Evolutionary conservation across 1,140 invertebrate genomes (phyloP).

Genomic region (Heterodera carotae): DNA sequence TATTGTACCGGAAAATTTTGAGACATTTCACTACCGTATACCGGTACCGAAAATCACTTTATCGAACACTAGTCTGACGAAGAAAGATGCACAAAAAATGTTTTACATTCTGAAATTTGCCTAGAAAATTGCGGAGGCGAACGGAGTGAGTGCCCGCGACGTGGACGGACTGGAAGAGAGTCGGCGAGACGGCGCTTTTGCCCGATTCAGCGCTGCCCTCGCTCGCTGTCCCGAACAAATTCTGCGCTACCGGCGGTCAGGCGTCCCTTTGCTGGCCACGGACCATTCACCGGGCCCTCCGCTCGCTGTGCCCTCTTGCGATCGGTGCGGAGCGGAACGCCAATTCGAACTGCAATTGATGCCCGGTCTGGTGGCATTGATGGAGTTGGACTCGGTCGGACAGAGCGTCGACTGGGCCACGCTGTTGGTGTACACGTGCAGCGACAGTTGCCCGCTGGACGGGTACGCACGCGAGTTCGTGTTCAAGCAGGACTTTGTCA

Average conservation of each 20-base stretch:
- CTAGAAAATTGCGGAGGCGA: slow-evolving; percentile 20
- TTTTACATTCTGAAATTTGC: neutral
- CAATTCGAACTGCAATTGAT: slow-evolving; percentile 73
- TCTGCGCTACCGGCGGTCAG: slow-evolving; percentile 75
- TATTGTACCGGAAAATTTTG: too few relatives aligned
- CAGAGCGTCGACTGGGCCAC: slow-evolving; percentile 83
- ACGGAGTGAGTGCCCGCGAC: slow-evolving; percentile 26
- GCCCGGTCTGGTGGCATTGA: slow-evolving; percentile 81
- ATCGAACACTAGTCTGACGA: too few relatives aligned
- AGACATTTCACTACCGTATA: too few relatives aligned
- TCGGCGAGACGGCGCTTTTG: slow-evolving; percentile 34
- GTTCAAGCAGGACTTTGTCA: slow-evolving; percentile 82
- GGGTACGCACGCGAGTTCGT: slow-evolving; percentile 78
- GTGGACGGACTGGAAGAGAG: slow-evolving; percentile 35
- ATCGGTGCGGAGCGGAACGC: slow-evolving; percentile 41
- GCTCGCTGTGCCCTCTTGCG: slow-evolving; percentile 28
- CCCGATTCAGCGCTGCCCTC: slow-evolving; percentile 32
- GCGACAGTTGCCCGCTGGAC: slow-evolving; percentile 74
- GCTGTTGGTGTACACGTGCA: slow-evolving; percentile 79
- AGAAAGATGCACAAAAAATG: slow-evolving; percentile 23
- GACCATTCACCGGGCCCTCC: slow-evolving; percentile 32
- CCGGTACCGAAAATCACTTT: too few relatives aligned
- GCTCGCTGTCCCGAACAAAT: slow-evolving; percentile 67
- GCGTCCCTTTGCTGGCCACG: slow-evolving; percentile 26
- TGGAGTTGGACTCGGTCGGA: slow-evolving; percentile 73